phyloP scores from a whole-genome alignment of 1,140 invertebrate genomes.

The Metopolophium dirhodum region DNA sequence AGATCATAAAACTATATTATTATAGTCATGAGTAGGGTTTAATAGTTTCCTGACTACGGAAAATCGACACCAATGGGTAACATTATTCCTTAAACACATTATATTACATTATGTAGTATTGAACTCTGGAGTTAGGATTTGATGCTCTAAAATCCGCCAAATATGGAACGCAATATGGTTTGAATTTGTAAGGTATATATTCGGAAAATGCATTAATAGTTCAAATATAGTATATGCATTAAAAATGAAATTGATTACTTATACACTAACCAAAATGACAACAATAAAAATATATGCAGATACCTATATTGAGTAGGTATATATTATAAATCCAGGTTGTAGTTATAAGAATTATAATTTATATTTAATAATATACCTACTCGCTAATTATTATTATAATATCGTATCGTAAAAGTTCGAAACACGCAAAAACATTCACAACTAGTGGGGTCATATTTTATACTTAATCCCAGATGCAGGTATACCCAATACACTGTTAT shows the following conservation, averaged over 20 bases:
- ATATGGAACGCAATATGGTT: neutral
- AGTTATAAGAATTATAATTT: neutral
- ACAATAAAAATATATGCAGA: neutral
- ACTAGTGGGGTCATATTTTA: no score
- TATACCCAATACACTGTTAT: no score
- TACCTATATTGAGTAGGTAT: neutral
- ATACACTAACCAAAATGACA: neutral
- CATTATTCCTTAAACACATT: neutral
- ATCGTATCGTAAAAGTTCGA: no score
- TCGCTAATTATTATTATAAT: neutral
- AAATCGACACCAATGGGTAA: neutral
- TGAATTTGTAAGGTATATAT: neutral
- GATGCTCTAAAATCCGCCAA: neutral
- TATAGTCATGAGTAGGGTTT: neutral
- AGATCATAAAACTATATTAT: neutral
- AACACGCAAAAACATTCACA: no score
- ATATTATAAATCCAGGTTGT: neutral
- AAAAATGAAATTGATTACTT: neutral
- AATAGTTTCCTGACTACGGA: neutral
- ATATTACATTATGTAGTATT: neutral
- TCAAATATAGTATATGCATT: neutral
- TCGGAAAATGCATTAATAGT: neutral
- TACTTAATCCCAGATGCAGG: no score
- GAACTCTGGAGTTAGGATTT: neutral
- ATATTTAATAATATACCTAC: no score